phyloP scores from a whole-genome alignment of 2,888 invertebrate species.

The Archips crataeganus region DNA sequence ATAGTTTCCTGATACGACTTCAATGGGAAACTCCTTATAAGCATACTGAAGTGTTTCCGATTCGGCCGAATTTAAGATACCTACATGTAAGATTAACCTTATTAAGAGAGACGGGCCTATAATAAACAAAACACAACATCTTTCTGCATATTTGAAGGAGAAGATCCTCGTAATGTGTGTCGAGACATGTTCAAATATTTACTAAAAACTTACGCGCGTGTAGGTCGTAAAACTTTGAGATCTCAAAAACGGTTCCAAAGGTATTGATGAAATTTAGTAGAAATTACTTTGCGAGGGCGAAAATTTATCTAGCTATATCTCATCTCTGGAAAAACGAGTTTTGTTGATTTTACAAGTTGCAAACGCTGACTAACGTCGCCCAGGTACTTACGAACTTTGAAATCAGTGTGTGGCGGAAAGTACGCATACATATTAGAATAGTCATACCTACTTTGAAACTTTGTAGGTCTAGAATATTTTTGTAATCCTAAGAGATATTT shows the following conservation, averaged over 20 bases:
- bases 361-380: no score
- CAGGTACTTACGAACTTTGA: no score
- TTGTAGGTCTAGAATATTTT: not conserved
- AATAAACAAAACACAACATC: constrained; percentile 26
- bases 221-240: not conserved
- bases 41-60: not conserved
- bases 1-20: constrained; percentile 23
- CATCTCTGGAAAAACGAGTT: no score
- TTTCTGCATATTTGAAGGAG: constrained; percentile 25
- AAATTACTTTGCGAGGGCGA: no score
- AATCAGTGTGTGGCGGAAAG: no score
- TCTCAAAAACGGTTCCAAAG: no score
- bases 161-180: constrained; percentile 37
- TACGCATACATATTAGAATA: no score
- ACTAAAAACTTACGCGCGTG: constrained; percentile 26
- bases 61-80: not conserved
- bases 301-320: no score
- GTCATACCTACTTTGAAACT: not conserved
- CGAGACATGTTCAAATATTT: constrained; percentile 38
- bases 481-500: no score
- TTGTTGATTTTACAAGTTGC: no score
- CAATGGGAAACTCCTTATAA: not conserved
- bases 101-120: constrained; percentile 14
- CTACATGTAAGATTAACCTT: not conserved
- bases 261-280: no score